Evolutionary conservation across 2,888 invertebrate species (phyloP).

Genomic region (Emmelina monodactyla): DNA sequence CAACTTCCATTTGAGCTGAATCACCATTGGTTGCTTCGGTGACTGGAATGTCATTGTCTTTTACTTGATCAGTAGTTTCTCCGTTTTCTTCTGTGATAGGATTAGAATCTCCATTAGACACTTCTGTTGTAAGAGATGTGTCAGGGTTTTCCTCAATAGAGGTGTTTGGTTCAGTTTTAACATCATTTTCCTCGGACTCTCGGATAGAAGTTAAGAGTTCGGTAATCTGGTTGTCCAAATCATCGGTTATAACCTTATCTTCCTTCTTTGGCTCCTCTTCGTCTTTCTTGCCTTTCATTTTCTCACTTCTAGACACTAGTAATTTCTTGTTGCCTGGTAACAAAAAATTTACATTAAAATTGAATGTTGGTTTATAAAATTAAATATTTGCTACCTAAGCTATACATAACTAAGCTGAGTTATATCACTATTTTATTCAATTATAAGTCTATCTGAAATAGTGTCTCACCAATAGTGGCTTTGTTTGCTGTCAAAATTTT

Average conservation of each 20-base stretch:
- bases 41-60: neutral
- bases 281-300: neutral
- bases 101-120: neutral
- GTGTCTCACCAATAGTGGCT: slow-evolving; percentile 30
- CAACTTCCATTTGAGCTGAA: neutral
- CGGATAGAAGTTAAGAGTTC: neutral
- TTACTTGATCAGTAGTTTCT: neutral
- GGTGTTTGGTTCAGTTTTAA: neutral
- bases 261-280: neutral
- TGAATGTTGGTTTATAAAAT: no score
- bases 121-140: neutral
- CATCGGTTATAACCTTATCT: neutral
- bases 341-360: neutral
- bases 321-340: neutral
- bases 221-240: neutral
- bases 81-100: neutral
- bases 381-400: no score
- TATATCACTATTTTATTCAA: no score
- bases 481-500: slow-evolving; percentile 30
- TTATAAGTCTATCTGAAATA: slow-evolving; percentile 1
- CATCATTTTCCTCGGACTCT: slow-evolving; percentile 8
- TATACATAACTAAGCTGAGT: no score
- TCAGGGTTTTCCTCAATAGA: neutral
- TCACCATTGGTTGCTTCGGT: neutral
- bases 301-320: neutral